Conservation (phyloP, 2,888 invertebrate species). For the Amphimallon solstitiale region DNA sequence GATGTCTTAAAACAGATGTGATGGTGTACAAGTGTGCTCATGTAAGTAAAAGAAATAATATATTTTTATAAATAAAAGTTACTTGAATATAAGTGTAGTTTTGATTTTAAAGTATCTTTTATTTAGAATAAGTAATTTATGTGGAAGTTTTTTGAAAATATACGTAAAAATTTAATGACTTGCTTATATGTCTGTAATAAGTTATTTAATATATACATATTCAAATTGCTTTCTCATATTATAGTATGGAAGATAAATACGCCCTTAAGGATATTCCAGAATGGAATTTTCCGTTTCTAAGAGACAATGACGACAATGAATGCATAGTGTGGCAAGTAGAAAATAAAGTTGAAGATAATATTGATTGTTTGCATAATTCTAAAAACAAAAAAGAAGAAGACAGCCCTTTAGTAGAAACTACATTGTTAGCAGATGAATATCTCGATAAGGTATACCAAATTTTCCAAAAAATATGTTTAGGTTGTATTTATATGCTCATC, state of each 20-base stretch:
- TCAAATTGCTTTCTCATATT: not conserved
- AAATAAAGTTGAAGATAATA: no score
- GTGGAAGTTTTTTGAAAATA: not conserved
- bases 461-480: not conserved
- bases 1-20: not conserved
- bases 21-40: not conserved
- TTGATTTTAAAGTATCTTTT: constrained; percentile 4
- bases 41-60: constrained; percentile 2
- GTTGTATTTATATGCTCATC: not conserved
- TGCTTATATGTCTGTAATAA: not conserved
- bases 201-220: not conserved
- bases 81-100: constrained; percentile 6
- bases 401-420: not conserved
- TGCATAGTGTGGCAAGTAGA: no score
- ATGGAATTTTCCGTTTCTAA: not conserved
- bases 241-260: not conserved
- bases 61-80: constrained; percentile 24
- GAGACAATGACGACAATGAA: no score
- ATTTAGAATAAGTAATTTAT: constrained; percentile 3
- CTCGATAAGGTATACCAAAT: not conserved
- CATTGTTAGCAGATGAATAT: not conserved
- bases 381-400: not conserved
- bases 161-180: constrained; percentile 10
- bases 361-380: not conserved
- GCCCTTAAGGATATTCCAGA: not conserved